Evolutionary conservation across 2,797 vertebrate species (phyloP), one percentile per base, ranked within the genome.

Genomic region (Crocidura indochinensis): DNA sequence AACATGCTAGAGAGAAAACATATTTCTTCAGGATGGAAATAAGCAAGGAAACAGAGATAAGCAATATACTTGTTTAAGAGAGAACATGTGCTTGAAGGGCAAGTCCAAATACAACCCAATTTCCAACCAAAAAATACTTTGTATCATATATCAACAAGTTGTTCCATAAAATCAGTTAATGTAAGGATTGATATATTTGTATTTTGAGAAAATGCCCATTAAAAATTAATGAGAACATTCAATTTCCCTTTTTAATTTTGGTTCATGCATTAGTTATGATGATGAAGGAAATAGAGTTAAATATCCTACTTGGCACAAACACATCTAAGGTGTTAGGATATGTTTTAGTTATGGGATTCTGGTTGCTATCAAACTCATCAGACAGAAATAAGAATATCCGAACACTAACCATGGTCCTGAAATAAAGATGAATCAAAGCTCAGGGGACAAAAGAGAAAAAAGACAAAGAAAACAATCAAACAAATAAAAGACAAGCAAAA

Each of bases 171-270:
- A 65, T 88, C 46, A 31, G 26, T 31, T 77, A 56, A 65, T 38
- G 9, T 56, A 72, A 69, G 8, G 10, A 68, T 6, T 20, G 17
- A 11, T 44, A 38, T 62, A 68, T 6, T 88, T 88, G 8, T 80
- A 67, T 81, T 73, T 10, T 71, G 1, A 71, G 82, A 82, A 88
- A 56, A 67, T 60, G 60, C 49, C 31, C 84, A 76, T 78, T 72
- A 67, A 53, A 38, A 75, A 46, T 74, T 26, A 46, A 64, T 46
- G 24, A 27, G 64, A 29, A 31, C 20, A 76, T 22, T n/a, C 44
- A 1, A 38, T 69, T 85, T 88, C 0, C 9, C 38, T 68, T 77
- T 47, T 19, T 14, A 53, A 53, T 24, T 75, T 46, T 88, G n/a
- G 38, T 64, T 11, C 14, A 44, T 81, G 72, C 31, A 27, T 62